A percentile compares a stretch with the other conserved stretches of the same genome.
phyloP scores from a whole-genome alignment of 2,113 vertebrate genomes.

The Atlantisia rogersi region DNA sequence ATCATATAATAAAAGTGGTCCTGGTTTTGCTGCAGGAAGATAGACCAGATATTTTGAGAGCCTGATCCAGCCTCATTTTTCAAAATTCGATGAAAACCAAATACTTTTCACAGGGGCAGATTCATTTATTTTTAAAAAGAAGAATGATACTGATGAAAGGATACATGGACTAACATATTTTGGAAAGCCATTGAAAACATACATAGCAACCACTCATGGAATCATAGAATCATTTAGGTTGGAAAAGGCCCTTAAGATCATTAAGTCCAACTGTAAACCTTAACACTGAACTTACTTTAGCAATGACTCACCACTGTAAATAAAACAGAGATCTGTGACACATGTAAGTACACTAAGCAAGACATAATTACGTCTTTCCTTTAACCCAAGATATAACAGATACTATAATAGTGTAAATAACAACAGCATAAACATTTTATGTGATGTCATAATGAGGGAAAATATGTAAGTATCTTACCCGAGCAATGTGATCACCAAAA shows the following conservation, averaged over 20 bases:
- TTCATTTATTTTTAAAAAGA: background rate
- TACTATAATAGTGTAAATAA: background rate
- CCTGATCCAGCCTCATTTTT: background rate
- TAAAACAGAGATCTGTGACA: background rate
- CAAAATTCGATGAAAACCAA: background rate
- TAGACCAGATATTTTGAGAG: background rate
- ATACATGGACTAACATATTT: background rate
- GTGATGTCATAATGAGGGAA: background rate
- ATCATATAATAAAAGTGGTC: background rate
- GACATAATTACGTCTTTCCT: background rate
- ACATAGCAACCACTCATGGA: background rate
- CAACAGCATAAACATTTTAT: background rate
- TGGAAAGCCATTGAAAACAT: background rate
- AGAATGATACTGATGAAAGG: background rate
- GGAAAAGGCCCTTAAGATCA: too few relatives aligned
- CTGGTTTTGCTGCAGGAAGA: background rate
- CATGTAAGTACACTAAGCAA: background rate
- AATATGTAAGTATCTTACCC: background rate
- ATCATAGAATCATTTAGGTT: too few relatives aligned
- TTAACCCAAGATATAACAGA: background rate
- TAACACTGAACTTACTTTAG: background rate
- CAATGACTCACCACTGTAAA: background rate
- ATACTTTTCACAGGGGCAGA: background rate
- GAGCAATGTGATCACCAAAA: background rate
- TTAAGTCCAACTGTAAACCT: background rate